Conservation (phyloP, 2,888 invertebrate species). For the Odontomyia ornata region DNA sequence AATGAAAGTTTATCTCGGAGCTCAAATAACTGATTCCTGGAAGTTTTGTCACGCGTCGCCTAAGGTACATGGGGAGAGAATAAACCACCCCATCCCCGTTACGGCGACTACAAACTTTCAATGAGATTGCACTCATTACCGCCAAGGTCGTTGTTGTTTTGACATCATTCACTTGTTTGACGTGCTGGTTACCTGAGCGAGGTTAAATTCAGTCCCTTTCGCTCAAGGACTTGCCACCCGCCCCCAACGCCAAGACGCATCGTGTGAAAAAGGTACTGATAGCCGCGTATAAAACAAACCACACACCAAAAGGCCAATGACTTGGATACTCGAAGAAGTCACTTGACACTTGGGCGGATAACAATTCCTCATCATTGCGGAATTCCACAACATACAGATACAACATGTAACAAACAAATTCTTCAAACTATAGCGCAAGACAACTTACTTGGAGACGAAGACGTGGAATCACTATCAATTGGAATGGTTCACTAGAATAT, state of each 20-base stretch:
- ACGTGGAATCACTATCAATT: neutral
- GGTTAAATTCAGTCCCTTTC: constrained; percentile 17
- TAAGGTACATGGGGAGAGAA: neutral
- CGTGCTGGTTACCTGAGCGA: neutral
- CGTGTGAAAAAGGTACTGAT: neutral
- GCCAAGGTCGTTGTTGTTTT: constrained; percentile 40
- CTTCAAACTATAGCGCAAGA: neutral
- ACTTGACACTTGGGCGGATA: constrained; percentile 1
- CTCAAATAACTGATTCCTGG: neutral
- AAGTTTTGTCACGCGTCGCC: neutral
- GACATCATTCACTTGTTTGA: neutral
- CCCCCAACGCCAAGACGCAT: neutral
- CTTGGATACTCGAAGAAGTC: constrained; percentile 18
- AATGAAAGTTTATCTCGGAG: neutral
- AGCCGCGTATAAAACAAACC: neutral
- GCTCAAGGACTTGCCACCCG: neutral
- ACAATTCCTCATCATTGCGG: neutral
- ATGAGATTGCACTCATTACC: neutral
- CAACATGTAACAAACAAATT: neutral
- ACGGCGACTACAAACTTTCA: neutral
- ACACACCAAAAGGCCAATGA: constrained; percentile 18
- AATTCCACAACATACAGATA: neutral
- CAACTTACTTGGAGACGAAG: constrained; percentile 22
- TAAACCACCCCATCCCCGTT: neutral
- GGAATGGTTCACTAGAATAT: neutral